A percentile compares a stretch with the other conserved stretches of the same genome.
These are phyloP conservation scores for Hemitrygon akajei DNA, from an alignment of 2,797 vertebrate species.

Conservation along the genomic window DNA sequence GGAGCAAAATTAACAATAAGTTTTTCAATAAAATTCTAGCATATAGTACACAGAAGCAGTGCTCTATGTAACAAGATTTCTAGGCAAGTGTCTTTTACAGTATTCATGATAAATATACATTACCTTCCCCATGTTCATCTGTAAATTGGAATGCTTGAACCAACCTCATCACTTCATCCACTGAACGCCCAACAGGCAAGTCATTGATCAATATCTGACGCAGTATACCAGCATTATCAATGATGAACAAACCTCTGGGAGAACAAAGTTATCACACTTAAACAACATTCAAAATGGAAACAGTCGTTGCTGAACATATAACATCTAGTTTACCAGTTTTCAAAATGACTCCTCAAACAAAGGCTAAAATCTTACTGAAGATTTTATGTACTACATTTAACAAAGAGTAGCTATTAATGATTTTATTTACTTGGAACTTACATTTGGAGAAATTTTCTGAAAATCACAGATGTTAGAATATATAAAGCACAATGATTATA, in stretches of 20 bases:
- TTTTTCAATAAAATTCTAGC: too few species aligned
- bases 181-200: conserved; percentile 87
- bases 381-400: background rate
- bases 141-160: conserved; percentile 98
- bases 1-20: too few species aligned
- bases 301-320: background rate
- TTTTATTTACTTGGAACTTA: background rate
- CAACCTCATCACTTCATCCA: conserved; percentile 87
- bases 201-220: conserved; percentile 97
- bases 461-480: background rate
- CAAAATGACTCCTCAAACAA: background rate
- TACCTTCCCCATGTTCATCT: conserved; percentile 95
- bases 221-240: conserved; percentile 84
- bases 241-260: conserved; percentile 86
- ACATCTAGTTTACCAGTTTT: background rate
- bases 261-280: background rate
- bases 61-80: background rate
- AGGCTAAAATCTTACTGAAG: background rate
- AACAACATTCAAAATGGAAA: background rate
- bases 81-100: background rate
- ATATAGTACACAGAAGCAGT: too few species aligned
- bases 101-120: conserved; percentile 28
- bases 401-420: background rate
- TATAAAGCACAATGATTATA: background rate
- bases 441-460: background rate